These are phyloP conservation scores for Sclerodermus sp. DNA, from an alignment of 2,888 invertebrate genomes.

Conservation along the genomic window DNA sequence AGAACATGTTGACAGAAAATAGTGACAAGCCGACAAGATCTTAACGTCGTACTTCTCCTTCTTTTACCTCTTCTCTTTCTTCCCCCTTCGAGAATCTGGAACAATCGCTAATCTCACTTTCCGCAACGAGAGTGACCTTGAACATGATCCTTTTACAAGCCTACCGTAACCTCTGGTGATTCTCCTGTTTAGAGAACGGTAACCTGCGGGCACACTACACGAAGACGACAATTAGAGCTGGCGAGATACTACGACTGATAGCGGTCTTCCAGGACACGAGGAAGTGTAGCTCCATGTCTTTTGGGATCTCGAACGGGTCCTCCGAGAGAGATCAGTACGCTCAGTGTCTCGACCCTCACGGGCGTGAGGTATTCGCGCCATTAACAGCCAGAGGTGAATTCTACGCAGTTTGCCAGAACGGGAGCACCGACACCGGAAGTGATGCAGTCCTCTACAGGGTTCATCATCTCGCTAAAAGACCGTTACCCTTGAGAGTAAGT, in stretches of 20 bases:
- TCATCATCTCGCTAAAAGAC: slow-evolving; percentile 59
- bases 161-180: no score
- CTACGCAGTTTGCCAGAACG: slow-evolving; percentile 59
- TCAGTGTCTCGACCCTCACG: slow-evolving; percentile 58
- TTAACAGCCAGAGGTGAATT: slow-evolving; percentile 61
- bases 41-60: no score
- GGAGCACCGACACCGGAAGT: slow-evolving; percentile 52
- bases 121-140: no score
- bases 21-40: no score
- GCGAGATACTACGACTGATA: slow-evolving; percentile 60
- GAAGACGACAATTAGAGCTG: slow-evolving; percentile 59
- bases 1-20: background rate
- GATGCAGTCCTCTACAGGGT: slow-evolving; percentile 60
- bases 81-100: no score
- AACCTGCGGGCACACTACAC: slow-evolving; percentile 58
- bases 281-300: slow-evolving; percentile 49
- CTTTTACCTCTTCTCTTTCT: no score
- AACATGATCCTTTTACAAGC: no score
- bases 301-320: slow-evolving; percentile 50
- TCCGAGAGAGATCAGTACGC: slow-evolving; percentile 59
- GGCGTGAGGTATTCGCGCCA: slow-evolving; percentile 59
- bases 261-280: slow-evolving; percentile 62
- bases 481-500: slow-evolving; percentile 57
- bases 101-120: no score
- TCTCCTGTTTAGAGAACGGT: slow-evolving; percentile 43